Evolutionary conservation across 1,140 invertebrate genomes (phyloP).

Genomic region (Bradysia coprophila): DNA sequence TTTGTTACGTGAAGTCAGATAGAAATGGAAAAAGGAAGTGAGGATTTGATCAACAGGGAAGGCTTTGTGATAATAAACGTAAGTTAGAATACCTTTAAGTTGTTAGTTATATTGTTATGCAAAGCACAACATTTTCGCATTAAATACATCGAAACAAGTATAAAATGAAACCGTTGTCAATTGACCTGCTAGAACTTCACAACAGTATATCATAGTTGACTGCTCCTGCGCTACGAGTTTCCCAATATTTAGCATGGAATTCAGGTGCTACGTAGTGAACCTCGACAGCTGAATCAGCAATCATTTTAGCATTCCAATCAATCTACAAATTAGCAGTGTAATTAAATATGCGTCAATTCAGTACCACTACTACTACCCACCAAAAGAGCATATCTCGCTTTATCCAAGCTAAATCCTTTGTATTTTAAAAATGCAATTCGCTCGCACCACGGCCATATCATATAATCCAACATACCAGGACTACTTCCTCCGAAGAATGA

Average conservation of each 20-base stretch:
- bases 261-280: constrained; percentile 40
- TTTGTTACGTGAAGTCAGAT: too few relatives aligned
- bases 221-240: constrained; percentile 37
- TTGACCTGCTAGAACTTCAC: constrained; percentile 6
- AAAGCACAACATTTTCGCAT: too few relatives aligned
- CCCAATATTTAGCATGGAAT: constrained; percentile 49
- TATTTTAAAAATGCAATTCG: constrained; percentile 25
- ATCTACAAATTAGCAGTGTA: constrained; percentile 24
- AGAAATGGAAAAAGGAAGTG: too few relatives aligned
- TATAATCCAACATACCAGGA: constrained; percentile 62
- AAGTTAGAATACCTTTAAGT: too few relatives aligned
- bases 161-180: neutral
- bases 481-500: constrained; percentile 46
- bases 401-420: constrained; percentile 17
- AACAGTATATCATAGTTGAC: constrained; percentile 46
- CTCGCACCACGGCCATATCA: constrained; percentile 85
- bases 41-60: too few relatives aligned
- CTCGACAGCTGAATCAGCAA: constrained; percentile 47
- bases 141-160: too few relatives aligned
- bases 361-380: constrained; percentile 10
- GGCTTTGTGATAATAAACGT: too few relatives aligned
- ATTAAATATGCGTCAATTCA: neutral
- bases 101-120: too few relatives aligned
- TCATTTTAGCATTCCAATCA: constrained; percentile 47
- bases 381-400: constrained; percentile 16